Conservation (phyloP, 2,888 invertebrate species). For the Andrena trimmerana region DNA sequence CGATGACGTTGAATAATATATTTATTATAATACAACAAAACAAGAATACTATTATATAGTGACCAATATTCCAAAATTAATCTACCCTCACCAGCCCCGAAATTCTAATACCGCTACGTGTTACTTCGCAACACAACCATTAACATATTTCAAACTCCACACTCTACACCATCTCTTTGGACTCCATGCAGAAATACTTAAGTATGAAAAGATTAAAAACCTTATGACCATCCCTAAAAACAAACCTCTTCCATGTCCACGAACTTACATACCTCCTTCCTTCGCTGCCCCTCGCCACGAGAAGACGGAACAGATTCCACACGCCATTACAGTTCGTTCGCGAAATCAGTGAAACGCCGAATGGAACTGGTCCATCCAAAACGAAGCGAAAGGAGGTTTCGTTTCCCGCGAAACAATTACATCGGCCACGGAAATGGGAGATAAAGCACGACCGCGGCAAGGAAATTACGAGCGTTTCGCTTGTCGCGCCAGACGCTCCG, state of each 20-base stretch:
- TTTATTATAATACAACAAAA: neutral
- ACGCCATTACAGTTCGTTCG: slow-evolving; percentile 4
- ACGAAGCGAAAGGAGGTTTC: neutral
- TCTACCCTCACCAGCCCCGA: too few relatives aligned
- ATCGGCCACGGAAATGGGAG: slow-evolving; percentile 10
- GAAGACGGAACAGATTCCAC: neutral
- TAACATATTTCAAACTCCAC: too few relatives aligned
- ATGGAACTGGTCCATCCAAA: too few relatives aligned
- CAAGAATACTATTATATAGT: neutral
- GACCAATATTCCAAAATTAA: neutral
- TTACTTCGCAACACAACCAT: too few relatives aligned
- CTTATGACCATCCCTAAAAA: neutral
- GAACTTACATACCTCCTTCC: neutral
- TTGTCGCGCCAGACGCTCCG: neutral
- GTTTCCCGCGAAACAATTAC: slow-evolving; percentile 19
- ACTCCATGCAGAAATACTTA: too few relatives aligned
- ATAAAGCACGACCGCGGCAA: neutral
- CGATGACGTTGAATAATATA: neutral
- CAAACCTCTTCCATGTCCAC: neutral
- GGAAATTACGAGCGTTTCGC: slow-evolving; percentile 8
- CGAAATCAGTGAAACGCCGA: neutral
- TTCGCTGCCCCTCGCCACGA: neutral
- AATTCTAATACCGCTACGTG: too few relatives aligned
- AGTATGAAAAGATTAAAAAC: neutral
- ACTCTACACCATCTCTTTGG: too few relatives aligned